A percentile compares a stretch with the other conserved stretches of the same genome.
Conservation (phyloP, 2,797 vertebrate species). For the Orestias chungarensis region DNA sequence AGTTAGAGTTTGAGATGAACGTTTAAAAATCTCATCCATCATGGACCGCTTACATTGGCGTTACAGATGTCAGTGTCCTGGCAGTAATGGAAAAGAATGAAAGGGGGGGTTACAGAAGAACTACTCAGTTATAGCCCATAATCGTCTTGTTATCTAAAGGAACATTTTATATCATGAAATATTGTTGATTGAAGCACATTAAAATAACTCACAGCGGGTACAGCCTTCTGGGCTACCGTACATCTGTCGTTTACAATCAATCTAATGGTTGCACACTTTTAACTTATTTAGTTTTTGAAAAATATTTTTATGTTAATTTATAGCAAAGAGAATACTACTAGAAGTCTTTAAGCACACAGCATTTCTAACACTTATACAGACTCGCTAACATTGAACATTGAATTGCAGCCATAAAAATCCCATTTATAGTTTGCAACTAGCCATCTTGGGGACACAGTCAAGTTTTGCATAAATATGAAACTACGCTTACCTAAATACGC, state of each 20-base stretch:
- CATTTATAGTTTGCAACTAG: neutral
- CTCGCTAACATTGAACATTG: too few relatives aligned
- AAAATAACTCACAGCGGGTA: neutral
- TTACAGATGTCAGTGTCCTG: neutral
- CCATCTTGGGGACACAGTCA: neutral
- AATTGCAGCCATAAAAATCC: neutral
- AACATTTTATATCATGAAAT: constrained; percentile 2
- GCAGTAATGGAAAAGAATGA: neutral
- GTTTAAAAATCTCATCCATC: neutral
- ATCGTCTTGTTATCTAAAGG: neutral
- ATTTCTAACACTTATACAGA: neutral
- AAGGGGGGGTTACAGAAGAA: neutral
- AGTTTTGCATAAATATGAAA: neutral
- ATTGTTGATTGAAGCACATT: neutral
- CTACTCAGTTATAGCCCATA: neutral
- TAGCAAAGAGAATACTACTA: neutral
- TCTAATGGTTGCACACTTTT: neutral
- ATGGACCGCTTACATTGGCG: neutral
- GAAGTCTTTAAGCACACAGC: neutral
- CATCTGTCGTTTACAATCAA: neutral
- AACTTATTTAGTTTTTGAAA: neutral
- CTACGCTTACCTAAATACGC: neutral
- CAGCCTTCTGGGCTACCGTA: neutral
- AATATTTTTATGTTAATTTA: neutral
- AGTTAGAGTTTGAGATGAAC: neutral